phyloP scores from a whole-genome alignment of 1,140 invertebrate genomes.

The Latrodectus geometricus region DNA sequence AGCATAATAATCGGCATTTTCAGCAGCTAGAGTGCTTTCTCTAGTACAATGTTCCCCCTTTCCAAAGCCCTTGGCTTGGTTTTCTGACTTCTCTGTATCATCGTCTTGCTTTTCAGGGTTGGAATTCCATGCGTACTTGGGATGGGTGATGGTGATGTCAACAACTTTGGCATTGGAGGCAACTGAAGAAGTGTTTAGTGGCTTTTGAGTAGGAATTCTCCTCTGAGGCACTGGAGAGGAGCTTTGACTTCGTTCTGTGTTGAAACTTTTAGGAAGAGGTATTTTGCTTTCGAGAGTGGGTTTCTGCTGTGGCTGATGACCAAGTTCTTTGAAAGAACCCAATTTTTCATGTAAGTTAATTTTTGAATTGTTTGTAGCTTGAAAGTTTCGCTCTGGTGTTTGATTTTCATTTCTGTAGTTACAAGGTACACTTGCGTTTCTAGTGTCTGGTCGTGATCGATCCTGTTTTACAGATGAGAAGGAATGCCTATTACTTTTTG shows the following conservation, averaged over 20 bases:
- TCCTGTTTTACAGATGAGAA: neutral
- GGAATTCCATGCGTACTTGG: conserved; percentile 41
- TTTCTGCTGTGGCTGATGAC: neutral
- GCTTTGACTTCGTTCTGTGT: conserved; percentile 35
- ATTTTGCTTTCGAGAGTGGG: conserved; percentile 29
- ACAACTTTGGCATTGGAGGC: neutral
- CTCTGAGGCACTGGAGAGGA: conserved; percentile 39
- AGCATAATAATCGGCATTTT: too few species aligned
- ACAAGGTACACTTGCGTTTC: neutral
- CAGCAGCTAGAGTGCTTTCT: neutral
- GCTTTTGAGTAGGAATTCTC: neutral
- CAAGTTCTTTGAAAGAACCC: too few species aligned
- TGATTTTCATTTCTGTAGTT: neutral
- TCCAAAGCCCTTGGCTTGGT: neutral
- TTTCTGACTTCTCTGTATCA: conserved; percentile 24
- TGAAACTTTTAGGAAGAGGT: conserved; percentile 27
- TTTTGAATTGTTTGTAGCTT: neutral
- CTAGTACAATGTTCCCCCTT: neutral
- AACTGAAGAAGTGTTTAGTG: neutral
- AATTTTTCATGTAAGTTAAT: too few species aligned
- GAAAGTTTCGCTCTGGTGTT: neutral
- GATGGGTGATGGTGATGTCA: conserved; percentile 37
- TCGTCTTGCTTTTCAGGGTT: conserved; percentile 35
- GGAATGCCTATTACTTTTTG: neutral
- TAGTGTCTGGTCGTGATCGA: neutral